Evolutionary conservation across 2,113 vertebrate genomes (phyloP).

Genomic region (Oreamnos americanus): DNA sequence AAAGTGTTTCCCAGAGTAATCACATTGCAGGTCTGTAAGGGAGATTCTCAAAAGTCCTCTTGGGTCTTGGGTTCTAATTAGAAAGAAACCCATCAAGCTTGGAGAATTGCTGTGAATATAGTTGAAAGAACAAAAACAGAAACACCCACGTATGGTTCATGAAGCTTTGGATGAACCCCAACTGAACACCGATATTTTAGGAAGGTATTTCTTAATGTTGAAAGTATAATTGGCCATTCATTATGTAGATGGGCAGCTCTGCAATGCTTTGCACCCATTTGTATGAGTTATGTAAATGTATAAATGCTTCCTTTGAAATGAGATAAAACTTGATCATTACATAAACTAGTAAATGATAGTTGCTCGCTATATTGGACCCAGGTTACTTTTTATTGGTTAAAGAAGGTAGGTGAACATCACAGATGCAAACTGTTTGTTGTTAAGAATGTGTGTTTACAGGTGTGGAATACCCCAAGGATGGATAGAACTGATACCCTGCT

Average conservation of each 20-base stretch:
- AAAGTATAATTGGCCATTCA: slow-evolving; percentile 62
- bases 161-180: slow-evolving; percentile 39
- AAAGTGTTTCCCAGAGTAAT: slow-evolving; percentile 51
- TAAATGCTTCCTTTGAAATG: slow-evolving; percentile 47
- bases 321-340: slow-evolving; percentile 46
- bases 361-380: slow-evolving; percentile 50
- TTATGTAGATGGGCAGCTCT: slow-evolving; percentile 46
- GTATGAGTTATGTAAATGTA: slow-evolving; percentile 45
- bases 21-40: not conserved
- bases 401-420: slow-evolving; percentile 48
- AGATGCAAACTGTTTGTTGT: slow-evolving; percentile 71
- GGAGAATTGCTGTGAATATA: not conserved
- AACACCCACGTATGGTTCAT: slow-evolving; percentile 36
- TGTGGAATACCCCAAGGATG: slow-evolving; percentile 65
- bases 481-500: slow-evolving; percentile 46
- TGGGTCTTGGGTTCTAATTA: slow-evolving; percentile 69
- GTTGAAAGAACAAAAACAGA: slow-evolving; percentile 25
- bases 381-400: slow-evolving; percentile 53
- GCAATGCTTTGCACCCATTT: slow-evolving; percentile 20
- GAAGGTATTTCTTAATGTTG: slow-evolving; percentile 34
- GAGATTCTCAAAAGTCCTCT: slow-evolving; percentile 42
- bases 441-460: slow-evolving; percentile 73
- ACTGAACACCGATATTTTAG: slow-evolving; percentile 43
- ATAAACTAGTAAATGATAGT: slow-evolving; percentile 51
- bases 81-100: slow-evolving; percentile 49